Evolutionary conservation across 2,113 vertebrate genomes (phyloP).

Genomic region (Gavialis gangeticus): DNA sequence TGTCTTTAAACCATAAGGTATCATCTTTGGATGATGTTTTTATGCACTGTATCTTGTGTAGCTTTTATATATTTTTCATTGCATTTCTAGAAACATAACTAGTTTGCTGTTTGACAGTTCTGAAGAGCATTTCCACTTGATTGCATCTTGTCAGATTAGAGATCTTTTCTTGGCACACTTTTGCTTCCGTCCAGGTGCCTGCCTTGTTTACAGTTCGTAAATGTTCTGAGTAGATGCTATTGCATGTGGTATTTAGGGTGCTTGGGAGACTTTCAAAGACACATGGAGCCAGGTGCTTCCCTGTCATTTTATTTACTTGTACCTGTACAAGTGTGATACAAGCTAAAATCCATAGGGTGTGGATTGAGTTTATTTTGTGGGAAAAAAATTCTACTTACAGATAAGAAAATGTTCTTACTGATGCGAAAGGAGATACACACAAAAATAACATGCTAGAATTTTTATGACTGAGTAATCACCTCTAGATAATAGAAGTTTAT

Average conservation of each 20-base stretch:
- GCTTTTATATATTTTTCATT: background rate
- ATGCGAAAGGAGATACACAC: background rate
- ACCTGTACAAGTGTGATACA: background rate
- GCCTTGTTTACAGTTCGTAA: conserved; percentile 37
- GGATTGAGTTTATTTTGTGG: conserved; percentile 9
- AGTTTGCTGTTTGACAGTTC: background rate
- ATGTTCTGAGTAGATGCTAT: background rate
- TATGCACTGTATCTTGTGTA: background rate
- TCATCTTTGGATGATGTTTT: conserved; percentile 13
- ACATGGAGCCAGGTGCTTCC: background rate
- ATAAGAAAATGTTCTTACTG: background rate
- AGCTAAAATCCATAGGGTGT: background rate
- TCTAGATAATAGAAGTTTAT: background rate
- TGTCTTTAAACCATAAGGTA: background rate
- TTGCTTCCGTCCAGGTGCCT: conserved; percentile 2
- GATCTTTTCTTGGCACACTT: background rate
- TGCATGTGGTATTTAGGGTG: background rate
- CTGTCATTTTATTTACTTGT: background rate
- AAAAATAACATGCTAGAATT: conserved; percentile 9
- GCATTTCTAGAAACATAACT: background rate
- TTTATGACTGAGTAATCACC: conserved; percentile 30
- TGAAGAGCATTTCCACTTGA: background rate
- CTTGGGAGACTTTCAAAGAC: background rate
- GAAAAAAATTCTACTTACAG: background rate
- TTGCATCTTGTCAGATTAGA: conserved; percentile 9